phyloP scores from a whole-genome alignment of 2,797 vertebrate genomes.

The Mus spretus region DNA sequence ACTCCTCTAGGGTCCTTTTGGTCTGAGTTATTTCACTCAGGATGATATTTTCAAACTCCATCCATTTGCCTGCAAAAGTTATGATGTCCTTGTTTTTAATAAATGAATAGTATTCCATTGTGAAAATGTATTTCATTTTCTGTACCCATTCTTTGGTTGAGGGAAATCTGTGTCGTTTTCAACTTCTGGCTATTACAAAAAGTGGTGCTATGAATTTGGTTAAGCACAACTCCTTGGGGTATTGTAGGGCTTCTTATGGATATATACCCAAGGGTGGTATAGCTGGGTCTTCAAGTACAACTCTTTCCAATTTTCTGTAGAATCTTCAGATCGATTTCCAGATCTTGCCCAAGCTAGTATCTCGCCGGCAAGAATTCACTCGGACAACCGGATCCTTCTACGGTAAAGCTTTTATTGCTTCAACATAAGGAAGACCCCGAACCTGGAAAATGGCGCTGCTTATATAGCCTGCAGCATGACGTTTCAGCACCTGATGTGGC shows the following conservation, averaged over 20 bases:
- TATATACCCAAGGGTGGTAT: no score
- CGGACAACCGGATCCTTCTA: no score
- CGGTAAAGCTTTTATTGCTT: no score
- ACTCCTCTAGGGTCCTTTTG: no score
- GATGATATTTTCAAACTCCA: background rate
- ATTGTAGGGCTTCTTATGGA: background rate
- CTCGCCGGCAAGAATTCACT: no score
- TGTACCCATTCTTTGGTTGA: background rate
- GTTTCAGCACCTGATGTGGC: no score
- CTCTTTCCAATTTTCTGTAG: background rate
- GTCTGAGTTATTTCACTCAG: background rate
- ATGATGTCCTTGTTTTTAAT: background rate
- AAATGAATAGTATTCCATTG: background rate
- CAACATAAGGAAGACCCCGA: no score
- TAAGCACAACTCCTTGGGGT: rapidly evolving
- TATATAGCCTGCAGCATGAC: no score
- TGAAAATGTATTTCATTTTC: background rate
- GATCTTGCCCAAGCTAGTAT: no score
- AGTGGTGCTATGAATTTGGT: background rate
- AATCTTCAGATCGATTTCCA: background rate
- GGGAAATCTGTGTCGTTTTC: background rate
- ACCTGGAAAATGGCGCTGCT: no score
- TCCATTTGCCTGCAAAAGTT: background rate
- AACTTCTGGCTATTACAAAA: background rate
- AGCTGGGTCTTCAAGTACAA: background rate